These are phyloP conservation scores for Charanyca ferruginea DNA, from an alignment of 2,888 invertebrate genomes.

Conservation along the genomic window DNA sequence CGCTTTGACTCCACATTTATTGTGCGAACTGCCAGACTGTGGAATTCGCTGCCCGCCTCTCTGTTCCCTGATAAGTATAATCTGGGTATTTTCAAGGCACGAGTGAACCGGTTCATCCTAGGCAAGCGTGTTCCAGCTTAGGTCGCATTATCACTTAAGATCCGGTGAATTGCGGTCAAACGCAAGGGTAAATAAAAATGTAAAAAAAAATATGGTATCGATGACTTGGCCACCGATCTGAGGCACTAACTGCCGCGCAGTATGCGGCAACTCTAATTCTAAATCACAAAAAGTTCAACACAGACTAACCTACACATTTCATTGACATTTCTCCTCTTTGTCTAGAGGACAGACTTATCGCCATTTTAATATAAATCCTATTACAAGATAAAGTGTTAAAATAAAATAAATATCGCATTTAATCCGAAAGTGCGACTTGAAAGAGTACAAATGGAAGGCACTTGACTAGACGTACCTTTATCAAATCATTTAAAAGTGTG, in stretches of 20 bases:
- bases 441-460: slow-evolving; percentile 50
- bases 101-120: no score
- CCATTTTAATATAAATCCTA: slow-evolving; percentile 18
- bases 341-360: slow-evolving; percentile 38
- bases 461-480: slow-evolving; percentile 64
- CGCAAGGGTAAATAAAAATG: no score
- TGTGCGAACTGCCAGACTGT: no score
- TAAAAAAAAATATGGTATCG: no score
- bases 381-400: slow-evolving; percentile 20
- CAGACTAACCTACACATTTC: slow-evolving; percentile 1
- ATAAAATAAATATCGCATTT: slow-evolving; percentile 11
- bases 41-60: no score
- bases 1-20: no score
- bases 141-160: no score
- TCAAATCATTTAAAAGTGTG: slow-evolving; percentile 76
- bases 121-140: no score
- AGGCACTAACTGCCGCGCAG: neutral
- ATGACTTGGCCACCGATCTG: no score
- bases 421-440: slow-evolving; percentile 31
- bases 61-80: no score
- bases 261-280: neutral
- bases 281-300: slow-evolving; percentile 9
- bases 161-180: no score
- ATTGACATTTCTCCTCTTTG: slow-evolving; percentile 34
- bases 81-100: no score